These are phyloP conservation scores for Vulpes ferrilata DNA, from an alignment of 2,113 vertebrate species.

Conservation along the genomic window DNA sequence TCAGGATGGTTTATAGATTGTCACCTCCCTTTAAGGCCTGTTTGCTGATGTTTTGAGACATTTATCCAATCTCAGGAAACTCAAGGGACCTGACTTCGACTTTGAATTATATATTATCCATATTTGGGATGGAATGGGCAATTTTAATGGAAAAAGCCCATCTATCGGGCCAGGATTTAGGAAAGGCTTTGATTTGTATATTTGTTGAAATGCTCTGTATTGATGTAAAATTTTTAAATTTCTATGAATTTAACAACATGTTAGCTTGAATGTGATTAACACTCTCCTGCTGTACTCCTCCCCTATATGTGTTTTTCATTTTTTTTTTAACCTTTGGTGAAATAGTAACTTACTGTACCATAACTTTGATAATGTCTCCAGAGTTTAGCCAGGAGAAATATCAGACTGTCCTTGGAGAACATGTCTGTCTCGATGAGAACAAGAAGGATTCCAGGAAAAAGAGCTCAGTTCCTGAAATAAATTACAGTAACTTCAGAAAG, in stretches of 20 bases:
- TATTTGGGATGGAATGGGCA: conserved; percentile 64
- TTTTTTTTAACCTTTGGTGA: conserved; percentile 33
- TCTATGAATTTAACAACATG: conserved; percentile 61
- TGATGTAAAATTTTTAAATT: conserved; percentile 49
- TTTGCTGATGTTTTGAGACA: conserved; percentile 81
- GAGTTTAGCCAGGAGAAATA: conserved; percentile 54
- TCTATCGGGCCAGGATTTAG: conserved; percentile 31
- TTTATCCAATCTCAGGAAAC: conserved; percentile 78
- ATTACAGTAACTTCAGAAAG: conserved; percentile 56
- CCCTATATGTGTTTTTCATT: neutral
- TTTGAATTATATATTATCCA: conserved; percentile 75
- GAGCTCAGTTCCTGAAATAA: conserved; percentile 62
- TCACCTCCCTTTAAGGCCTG: conserved; percentile 67
- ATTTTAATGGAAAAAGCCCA: conserved; percentile 73
- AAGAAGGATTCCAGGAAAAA: conserved; percentile 44
- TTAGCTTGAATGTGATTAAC: conserved; percentile 61
- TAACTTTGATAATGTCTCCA: conserved; percentile 50
- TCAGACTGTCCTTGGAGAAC: conserved; percentile 53
- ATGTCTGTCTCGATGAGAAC: conserved; percentile 54
- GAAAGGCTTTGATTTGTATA: conserved; percentile 58
- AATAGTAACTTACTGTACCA: conserved; percentile 38
- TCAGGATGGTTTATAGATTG: conserved; percentile 78
- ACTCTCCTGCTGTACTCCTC: neutral
- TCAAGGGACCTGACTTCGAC: conserved; percentile 73
- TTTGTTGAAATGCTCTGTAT: conserved; percentile 62